Percentiles rank a stretch among this genome's conserved stretches.
These are phyloP conservation scores for Opisthocomus hoazin DNA, from an alignment of 2,113 vertebrate species.

Conservation along the genomic window DNA sequence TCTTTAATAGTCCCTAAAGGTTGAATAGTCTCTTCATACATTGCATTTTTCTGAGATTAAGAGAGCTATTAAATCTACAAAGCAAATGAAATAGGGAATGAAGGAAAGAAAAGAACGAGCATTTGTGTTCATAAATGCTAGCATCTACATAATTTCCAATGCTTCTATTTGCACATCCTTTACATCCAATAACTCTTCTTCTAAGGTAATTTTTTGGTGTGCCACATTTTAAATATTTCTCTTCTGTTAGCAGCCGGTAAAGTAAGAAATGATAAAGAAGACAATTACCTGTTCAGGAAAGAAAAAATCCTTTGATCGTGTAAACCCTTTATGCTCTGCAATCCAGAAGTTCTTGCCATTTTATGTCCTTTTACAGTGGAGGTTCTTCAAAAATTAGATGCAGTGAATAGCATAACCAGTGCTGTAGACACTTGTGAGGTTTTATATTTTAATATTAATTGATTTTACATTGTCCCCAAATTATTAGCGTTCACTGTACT, in stretches of 20 bases:
- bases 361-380: not conserved
- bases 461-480: not conserved
- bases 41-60: constrained; percentile 54
- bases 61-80: constrained; percentile 45
- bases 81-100: constrained; percentile 52
- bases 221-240: not conserved
- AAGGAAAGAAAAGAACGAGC: constrained; percentile 46
- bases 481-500: not conserved
- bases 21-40: not conserved
- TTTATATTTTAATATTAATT: not conserved
- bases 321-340: not conserved
- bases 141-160: constrained; percentile 66
- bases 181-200: constrained; percentile 68
- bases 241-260: not conserved
- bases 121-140: constrained; percentile 49
- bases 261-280: not conserved
- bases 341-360: not conserved
- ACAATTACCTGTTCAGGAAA: not conserved
- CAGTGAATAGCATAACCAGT: not conserved
- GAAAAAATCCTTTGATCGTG: not conserved
- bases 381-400: not conserved
- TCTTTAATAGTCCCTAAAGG: constrained; percentile 36
- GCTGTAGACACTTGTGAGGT: not conserved
- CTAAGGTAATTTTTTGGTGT: constrained; percentile 42
- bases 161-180: constrained; percentile 62